Base-by-base conservation (phyloP, 2,888 invertebrate species). In the Smittia sp. region DNA sequence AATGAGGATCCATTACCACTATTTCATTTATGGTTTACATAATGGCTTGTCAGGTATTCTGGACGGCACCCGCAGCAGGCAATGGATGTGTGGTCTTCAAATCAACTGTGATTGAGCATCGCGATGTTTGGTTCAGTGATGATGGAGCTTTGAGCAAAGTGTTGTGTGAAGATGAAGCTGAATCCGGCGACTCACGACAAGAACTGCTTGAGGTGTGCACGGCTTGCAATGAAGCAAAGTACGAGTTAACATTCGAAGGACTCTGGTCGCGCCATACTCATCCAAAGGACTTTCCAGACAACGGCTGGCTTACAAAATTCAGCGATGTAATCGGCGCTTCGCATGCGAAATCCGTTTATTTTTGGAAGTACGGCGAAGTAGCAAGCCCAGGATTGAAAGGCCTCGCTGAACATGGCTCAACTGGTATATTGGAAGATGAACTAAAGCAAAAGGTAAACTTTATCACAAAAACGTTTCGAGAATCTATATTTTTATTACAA, bases 191-290 rank as follows among this genome's bases (percentile, higher is more conserved):
- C 75, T 85, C 86, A 3, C 90, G 89, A 77, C 89, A 90, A 0
- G 85, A 86, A 67, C 86, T 90, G 13, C 82, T 89, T 4, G 88
- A 89, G 77, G 89, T 89, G 0, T 98, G 98, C 80, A 96, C 96
- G 80, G 96, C 98, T 20, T 98, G 98, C 78, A 94, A 97, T 77
- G 96, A 98, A 80, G 99, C 98, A 13, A 97, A 97, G 83, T 99
- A 99, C 81, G 96, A 96, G 93, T 85, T 94, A 6, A 92, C 88
- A 77, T 97, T 92, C 80, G 93, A 97, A 83, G 97, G 98, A 0
- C 85, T 95, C 38, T 99, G 98, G 98, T 95, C 97, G 0, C 87
- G 94, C 22, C 90, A 93, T 78, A 97, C 96, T 0, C 98, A 99
- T 82, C 97, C 98, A 0, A 96, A 93, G 78, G 96, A 96, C 79